Evolutionary conservation across 2,113 vertebrate species (phyloP).

Genomic region (Misgurnus mizolepis): DNA sequence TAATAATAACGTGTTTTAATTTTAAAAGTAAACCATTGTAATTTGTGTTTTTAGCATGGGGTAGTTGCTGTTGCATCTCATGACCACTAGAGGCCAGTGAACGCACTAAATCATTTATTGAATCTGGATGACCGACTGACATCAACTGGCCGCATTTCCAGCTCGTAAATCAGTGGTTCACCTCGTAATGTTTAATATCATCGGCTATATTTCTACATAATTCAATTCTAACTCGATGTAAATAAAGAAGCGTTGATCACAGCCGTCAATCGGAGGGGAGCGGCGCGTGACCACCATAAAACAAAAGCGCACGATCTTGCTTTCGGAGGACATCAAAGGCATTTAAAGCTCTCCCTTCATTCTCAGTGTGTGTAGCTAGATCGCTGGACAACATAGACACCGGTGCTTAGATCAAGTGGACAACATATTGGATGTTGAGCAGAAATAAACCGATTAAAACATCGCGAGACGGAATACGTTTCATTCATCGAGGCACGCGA

Average conservation of each 20-base stretch:
- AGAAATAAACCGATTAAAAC: conserved; percentile 3
- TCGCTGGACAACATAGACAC: conserved; percentile 16
- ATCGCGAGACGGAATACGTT: neutral
- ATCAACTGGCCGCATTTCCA: neutral
- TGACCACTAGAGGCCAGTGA: conserved; percentile 11
- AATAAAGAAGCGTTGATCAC: neutral
- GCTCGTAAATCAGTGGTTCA: conserved; percentile 10
- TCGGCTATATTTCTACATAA: neutral
- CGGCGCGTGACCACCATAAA: neutral
- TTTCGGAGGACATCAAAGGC: conserved; percentile 12
- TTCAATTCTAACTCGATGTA: neutral
- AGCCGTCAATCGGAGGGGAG: neutral
- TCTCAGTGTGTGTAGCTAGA: neutral
- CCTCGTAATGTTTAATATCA: neutral
- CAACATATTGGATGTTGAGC: neutral
- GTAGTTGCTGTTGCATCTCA: neutral
- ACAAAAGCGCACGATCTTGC: neutral
- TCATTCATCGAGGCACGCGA: neutral
- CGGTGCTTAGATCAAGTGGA: neutral
- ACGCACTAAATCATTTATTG: neutral
- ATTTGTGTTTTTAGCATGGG: neutral
- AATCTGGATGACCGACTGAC: conserved; percentile 8
- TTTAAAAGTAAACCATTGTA: too few species aligned
- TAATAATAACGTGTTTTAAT: too few species aligned
- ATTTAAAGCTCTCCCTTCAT: conserved; percentile 26